phyloP scores from a whole-genome alignment of 1,140 invertebrate species.

The Aphis gossypii region DNA sequence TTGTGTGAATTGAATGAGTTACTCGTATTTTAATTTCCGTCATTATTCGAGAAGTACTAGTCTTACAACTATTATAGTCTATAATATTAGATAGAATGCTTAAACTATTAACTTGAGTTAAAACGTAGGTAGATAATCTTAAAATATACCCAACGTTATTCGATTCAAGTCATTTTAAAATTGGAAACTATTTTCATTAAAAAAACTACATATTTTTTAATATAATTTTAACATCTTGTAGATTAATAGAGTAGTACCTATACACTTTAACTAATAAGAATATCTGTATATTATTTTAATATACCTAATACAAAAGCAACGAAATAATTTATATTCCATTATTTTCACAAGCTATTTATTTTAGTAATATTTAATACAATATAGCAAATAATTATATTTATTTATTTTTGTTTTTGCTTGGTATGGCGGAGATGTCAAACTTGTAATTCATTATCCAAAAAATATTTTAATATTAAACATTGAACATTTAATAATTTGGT shows the following conservation, averaged over 20 bases:
- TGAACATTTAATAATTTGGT: background rate
- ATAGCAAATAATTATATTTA: background rate
- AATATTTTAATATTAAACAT: background rate
- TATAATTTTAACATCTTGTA: too few species aligned
- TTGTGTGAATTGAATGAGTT: background rate
- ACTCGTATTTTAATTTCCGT: too few species aligned
- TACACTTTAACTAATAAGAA: too few species aligned
- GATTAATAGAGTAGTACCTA: too few species aligned
- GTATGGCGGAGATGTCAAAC: background rate
- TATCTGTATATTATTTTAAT: too few species aligned
- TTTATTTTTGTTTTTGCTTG: background rate
- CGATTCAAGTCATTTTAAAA: background rate
- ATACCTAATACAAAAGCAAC: too few species aligned
- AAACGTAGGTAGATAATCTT: too few species aligned
- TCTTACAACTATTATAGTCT: too few species aligned
- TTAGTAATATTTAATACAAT: too few species aligned
- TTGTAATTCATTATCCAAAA: background rate
- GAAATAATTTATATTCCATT: background rate
- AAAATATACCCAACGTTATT: background rate
- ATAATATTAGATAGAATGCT: too few species aligned
- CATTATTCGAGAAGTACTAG: too few species aligned
- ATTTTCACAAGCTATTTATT: background rate
- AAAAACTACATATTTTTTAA: background rate
- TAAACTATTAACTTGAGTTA: too few species aligned
- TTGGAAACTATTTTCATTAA: background rate